Percentiles rank a stretch among this genome's conserved stretches.
phyloP scores from a whole-genome alignment of 2,888 invertebrate genomes.

The Himalopsyche japonica region DNA sequence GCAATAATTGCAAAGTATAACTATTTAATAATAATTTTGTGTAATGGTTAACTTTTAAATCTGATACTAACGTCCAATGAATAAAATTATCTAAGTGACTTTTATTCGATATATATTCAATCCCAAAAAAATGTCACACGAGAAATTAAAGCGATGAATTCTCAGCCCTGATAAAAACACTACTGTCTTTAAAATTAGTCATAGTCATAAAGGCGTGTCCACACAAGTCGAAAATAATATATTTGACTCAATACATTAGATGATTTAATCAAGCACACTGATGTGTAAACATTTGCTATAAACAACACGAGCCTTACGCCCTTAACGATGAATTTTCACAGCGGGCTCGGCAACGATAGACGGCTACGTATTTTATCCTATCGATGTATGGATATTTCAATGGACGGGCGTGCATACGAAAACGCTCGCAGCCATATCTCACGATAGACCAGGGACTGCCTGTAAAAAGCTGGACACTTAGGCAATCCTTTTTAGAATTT shows the following conservation, averaged over 20 bases:
- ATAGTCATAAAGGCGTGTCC: not conserved
- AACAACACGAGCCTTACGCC: not conserved
- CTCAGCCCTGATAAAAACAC: no score
- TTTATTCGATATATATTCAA: no score
- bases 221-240: not conserved
- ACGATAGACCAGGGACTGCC: constrained; percentile 9
- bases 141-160: no score
- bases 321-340: not conserved
- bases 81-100: no score
- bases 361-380: not conserved
- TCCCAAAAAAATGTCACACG: no score
- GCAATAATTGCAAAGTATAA: no score
- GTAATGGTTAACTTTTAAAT: no score
- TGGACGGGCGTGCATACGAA: constrained; percentile 31
- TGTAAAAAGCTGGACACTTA: not conserved
- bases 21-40: no score
- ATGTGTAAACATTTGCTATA: not conserved
- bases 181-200: not conserved
- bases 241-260: not conserved
- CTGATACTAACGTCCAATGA: no score
- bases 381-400: not conserved
- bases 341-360: not conserved
- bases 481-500: not conserved
- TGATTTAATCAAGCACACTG: not conserved
- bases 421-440: constrained; percentile 35